Evolutionary conservation across 2,113 vertebrate genomes (phyloP), one percentile per base, ranked within the genome.

Genomic region (Nettapus auritus): DNA sequence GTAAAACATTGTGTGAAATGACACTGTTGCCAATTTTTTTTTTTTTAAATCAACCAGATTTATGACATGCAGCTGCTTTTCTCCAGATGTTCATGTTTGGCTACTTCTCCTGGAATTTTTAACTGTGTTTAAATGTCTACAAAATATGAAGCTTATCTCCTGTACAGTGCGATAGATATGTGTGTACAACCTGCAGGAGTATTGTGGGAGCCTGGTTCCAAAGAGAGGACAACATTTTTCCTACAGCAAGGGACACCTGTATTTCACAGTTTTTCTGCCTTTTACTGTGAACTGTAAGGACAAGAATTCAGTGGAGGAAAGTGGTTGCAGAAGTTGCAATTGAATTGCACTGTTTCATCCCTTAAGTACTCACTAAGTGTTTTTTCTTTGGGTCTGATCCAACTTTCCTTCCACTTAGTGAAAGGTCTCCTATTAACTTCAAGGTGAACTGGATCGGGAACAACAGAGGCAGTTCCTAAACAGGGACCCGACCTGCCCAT

Each of bases 41-140:
- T 86, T 56, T 46, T 77, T 18, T 8, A 76, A 11, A n/a, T 50
- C 52, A 52, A 82, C 57, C 80, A 89, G 74, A 93, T 95, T 93
- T 89, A 95, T 60, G 83, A 69, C 82, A 46, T 36, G 44, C 93
- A 96, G 89, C 93, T 97, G 93, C 66, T 89, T 87, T 92, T 80
- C 75, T 63, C 46, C 59, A 78, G 34, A 36, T 19, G 21, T 34
- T 46, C 42, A 64, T 13, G 36, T 59, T 82, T 96, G 71, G 89
- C 74, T 95, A 81, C 64, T 60, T 91, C 85, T 88, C 55, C 76
- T 91, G 83, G 64, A 78, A 68, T 77, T 90, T 96, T 88, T 44
- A 81, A 89, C 71, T 46, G 46, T 2, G 1, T 78, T 94, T 86
- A 90, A 81, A 91, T 56, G 25, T 36, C 91, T 88, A 38, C 69